Conservation (phyloP, 2,797 vertebrate species). For the Pseudochromis fuscus region DNA sequence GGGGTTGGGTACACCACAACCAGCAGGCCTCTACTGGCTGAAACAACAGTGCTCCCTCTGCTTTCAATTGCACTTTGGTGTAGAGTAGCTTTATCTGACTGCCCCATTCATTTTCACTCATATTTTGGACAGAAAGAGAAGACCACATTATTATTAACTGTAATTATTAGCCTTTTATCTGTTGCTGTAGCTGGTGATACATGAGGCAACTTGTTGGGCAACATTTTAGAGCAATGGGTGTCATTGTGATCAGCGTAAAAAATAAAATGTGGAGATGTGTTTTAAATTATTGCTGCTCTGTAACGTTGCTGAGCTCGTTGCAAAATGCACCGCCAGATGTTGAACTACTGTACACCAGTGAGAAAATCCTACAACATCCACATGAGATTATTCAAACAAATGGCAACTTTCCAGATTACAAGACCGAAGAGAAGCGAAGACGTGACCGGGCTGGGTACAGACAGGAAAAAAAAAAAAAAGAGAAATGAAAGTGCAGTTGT, state of each 20-base stretch:
- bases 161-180: constrained; percentile 22
- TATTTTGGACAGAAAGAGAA: constrained; percentile 32
- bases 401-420: constrained; percentile 26
- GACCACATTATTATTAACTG: constrained; percentile 28
- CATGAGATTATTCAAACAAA: constrained; percentile 27
- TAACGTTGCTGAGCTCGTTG: not conserved
- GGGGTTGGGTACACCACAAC: constrained; percentile 67
- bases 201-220: constrained; percentile 23
- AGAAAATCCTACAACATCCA: constrained; percentile 44
- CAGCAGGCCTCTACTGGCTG: constrained; percentile 67
- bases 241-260: constrained; percentile 4
- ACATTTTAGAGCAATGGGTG: not conserved
- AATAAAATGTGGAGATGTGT: not conserved
- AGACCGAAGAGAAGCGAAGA: constrained; percentile 22
- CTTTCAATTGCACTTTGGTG: constrained; percentile 83
- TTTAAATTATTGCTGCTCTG: constrained; percentile 25
- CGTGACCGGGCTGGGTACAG: constrained; percentile 6
- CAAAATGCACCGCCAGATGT: constrained; percentile 28
- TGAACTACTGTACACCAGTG: constrained; percentile 68
- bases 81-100: constrained; percentile 74
- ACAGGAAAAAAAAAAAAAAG: constrained; percentile 21
- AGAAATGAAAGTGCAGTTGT: constrained; percentile 60
- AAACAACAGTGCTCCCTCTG: constrained; percentile 82
- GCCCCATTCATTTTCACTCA: constrained; percentile 47
- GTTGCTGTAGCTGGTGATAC: constrained; percentile 32